Conservation (phyloP, 2,797 vertebrate genomes). For the Benthosema pterotum region DNA sequence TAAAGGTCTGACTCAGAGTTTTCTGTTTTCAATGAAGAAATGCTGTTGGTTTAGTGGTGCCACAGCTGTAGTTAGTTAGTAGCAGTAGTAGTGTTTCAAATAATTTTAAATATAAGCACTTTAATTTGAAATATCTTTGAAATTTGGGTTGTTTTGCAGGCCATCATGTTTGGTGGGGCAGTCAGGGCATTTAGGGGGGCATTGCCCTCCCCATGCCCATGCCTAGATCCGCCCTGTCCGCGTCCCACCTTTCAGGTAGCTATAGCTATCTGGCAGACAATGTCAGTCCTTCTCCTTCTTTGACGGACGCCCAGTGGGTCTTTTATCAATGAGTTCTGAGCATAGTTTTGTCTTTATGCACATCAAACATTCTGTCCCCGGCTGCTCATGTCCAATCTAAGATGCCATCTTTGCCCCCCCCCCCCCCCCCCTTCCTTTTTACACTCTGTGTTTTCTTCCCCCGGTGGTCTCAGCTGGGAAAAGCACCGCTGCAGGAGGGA, state of each 20-base stretch:
- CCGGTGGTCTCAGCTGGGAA: slow-evolving; percentile 59
- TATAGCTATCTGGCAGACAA: slow-evolving; percentile 8
- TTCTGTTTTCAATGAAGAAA: no score
- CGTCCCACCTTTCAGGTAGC: slow-evolving; percentile 4
- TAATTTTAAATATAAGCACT: no score
- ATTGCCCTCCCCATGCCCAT: no score
- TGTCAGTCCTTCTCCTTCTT: slow-evolving; percentile 14
- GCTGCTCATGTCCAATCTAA: slow-evolving; percentile 45
- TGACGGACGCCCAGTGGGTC: slow-evolving; percentile 9
- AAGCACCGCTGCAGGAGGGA: slow-evolving; percentile 48
- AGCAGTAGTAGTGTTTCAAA: no score
- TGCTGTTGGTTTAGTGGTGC: no score
- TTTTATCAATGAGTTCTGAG: slow-evolving; percentile 40
- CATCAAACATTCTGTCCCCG: slow-evolving; percentile 21
- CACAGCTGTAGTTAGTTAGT: no score
- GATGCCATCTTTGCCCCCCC: slow-evolving; percentile 43
- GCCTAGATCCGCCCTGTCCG: no score
- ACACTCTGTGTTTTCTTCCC: slow-evolving; percentile 37
- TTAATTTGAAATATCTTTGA: no score
- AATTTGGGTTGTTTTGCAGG: no score
- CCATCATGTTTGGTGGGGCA: no score
- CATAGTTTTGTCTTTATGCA: slow-evolving; percentile 36
- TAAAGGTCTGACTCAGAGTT: no score
- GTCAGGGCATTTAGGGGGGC: no score
- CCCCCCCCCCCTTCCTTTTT: slow-evolving; percentile 8